Evolutionary conservation across 1,140 invertebrate genomes (phyloP), one percentile per base, ranked within the genome.

Genomic region (Tribolium madens): DNA sequence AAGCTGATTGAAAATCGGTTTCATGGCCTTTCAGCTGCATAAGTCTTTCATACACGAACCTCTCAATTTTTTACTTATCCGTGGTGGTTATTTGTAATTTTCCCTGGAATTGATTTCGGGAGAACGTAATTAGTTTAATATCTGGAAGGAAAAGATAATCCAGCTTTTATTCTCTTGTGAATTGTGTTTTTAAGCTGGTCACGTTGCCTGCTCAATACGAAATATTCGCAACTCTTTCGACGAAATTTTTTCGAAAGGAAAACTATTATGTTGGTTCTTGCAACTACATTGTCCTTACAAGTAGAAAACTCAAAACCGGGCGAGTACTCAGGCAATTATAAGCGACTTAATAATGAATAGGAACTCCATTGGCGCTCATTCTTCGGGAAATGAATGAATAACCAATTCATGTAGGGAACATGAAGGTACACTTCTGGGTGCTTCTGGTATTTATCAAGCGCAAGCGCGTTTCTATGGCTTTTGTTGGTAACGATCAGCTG

Each of bases 1-100:
- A 64, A 64, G 57, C 57, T 64, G 57, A 64, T 64, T 64, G 57
- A 64, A 64, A 64, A 64, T 64, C 57, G 57, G 57, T 64, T 64
- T 64, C 57, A 64, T 64, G 57, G 57, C 57, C 57, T 64, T 64
- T 64, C 57, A 64, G 57, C 57, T 64, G 14, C 57, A 64, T 64
- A 12, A 33, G 17, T 21, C 52, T 53, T 53, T 53, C 17, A 18
- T 21, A 53, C 17, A 21, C 21, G 52, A 10, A 15, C 52, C 10
- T 21, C 17, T 36, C 36, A 42, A 42, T 42, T 42, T n/a, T 42
- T 42, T 4, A 42, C 9, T 42, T 42, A 42, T 42, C 6, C 33
- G 18, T 36, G 57, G 57, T 33, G 18, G 12, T 18, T 26, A 13
- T 14, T 57, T 21, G 10, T 21, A 21, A 57, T 57, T 57, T 17